Percentiles rank a stretch among this genome's conserved stretches.
Evolutionary conservation across 2,113 vertebrate species (phyloP).

Genomic region (Ammodytes dubius): DNA sequence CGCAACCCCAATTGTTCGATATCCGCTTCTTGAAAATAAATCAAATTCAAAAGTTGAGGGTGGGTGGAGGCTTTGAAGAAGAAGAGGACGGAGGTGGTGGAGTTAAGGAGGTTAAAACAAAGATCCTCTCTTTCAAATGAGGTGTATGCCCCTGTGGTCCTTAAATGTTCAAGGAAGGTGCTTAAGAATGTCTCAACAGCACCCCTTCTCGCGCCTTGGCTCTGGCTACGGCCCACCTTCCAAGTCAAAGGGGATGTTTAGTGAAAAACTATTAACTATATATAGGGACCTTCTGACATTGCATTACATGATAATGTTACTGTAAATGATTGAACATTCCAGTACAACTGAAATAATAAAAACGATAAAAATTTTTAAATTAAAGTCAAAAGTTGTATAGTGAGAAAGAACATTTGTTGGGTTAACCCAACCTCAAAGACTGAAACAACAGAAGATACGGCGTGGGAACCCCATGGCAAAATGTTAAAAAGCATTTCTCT

Average conservation of each 20-base stretch:
- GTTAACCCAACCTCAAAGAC: not conserved
- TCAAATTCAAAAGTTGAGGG: constrained; percentile 80
- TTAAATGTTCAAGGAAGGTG: constrained; percentile 74
- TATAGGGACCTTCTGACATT: constrained; percentile 7
- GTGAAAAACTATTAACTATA: constrained; percentile 3
- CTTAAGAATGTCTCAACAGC: constrained; percentile 55
- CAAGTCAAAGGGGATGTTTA: constrained; percentile 40
- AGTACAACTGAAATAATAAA: too few relatives aligned
- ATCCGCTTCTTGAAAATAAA: constrained; percentile 80
- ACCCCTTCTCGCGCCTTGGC: constrained; percentile 33
- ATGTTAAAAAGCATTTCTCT: not conserved
- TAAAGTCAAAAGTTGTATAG: too few relatives aligned
- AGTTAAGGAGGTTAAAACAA: constrained; percentile 77
- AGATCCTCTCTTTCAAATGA: constrained; percentile 73
- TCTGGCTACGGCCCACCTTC: constrained; percentile 68
- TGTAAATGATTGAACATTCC: too few relatives aligned
- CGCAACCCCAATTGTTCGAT: constrained; percentile 81
- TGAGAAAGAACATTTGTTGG: not conserved
- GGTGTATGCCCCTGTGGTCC: constrained; percentile 67
- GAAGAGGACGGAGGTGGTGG: constrained; percentile 60
- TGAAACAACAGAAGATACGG: not conserved
- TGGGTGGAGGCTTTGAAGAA: constrained; percentile 58
- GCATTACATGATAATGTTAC: not conserved
- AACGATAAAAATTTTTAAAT: too few relatives aligned
- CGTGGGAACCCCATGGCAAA: not conserved